Conservation (phyloP, 2,888 invertebrate species). For the Marronus borbonicus region DNA sequence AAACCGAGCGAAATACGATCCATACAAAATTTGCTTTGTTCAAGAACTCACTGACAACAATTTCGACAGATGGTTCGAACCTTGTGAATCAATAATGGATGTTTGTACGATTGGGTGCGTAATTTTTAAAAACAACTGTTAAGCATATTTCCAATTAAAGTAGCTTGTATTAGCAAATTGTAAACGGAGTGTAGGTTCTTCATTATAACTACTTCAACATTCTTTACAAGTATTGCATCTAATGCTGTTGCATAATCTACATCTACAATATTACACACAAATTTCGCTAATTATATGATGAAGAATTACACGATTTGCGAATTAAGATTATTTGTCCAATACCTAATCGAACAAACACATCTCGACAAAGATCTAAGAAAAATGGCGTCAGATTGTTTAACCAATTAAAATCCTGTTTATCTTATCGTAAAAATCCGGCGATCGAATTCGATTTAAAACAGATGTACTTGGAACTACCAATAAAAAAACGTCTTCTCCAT, state of each 20-base stretch:
- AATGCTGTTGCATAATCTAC: constrained; percentile 3
- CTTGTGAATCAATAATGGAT: no score
- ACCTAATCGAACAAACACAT: constrained; percentile 18
- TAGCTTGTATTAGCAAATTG: constrained; percentile 16
- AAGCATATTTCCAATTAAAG: not conserved
- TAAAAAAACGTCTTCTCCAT: constrained; percentile 11
- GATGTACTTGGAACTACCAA: constrained; percentile 30
- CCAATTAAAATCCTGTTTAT: constrained; percentile 31
- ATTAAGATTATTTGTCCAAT: constrained; percentile 26
- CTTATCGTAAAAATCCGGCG: constrained; percentile 27
- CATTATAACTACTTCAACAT: not conserved
- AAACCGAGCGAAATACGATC: no score
- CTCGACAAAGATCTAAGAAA: constrained; percentile 25
- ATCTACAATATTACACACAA: not conserved
- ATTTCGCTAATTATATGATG: not conserved
- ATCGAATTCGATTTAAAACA: constrained; percentile 24
- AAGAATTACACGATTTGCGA: constrained; percentile 15
- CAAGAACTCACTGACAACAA: no score
- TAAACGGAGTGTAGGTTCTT: constrained; percentile 4
- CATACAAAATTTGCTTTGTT: no score
- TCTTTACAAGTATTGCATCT: not conserved
- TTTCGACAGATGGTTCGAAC: no score
- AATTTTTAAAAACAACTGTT: no score
- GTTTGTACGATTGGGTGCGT: no score
- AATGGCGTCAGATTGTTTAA: constrained; percentile 42